Percentiles rank a stretch among this genome's conserved stretches.
phyloP scores from a whole-genome alignment of 1,140 invertebrate species.

The Drosophila setifemur region DNA sequence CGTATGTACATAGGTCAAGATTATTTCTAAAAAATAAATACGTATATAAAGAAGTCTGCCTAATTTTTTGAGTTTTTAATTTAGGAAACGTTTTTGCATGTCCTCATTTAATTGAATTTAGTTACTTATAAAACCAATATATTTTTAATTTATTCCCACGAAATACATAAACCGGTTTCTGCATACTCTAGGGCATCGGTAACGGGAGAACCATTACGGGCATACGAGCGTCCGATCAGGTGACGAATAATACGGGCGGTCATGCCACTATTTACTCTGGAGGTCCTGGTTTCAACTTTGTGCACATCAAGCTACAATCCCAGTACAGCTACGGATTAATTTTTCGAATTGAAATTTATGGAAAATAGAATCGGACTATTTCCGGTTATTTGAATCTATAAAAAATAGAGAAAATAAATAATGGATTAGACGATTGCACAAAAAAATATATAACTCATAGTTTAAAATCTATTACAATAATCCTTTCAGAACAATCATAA shows the following conservation, averaged over 20 bases:
- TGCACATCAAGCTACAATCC: constrained; percentile 84
- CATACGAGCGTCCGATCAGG: constrained; percentile 84
- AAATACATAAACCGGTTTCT: constrained; percentile 21
- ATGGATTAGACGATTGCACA: too few species aligned
- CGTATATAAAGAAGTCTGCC: too few species aligned
- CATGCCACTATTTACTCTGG: constrained; percentile 82
- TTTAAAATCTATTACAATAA: too few species aligned
- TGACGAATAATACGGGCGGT: constrained; percentile 84
- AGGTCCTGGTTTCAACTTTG: constrained; percentile 82
- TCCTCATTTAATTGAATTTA: too few species aligned
- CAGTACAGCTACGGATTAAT: constrained; percentile 84
- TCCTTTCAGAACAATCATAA: too few species aligned
- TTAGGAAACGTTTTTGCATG: neutral
- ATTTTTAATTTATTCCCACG: neutral
- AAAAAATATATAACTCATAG: too few species aligned
- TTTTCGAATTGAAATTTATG: constrained; percentile 83
- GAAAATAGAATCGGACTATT: constrained; percentile 71
- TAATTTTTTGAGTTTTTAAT: too few species aligned
- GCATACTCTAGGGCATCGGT: constrained; percentile 59
- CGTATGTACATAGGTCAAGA: too few species aligned
- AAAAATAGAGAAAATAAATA: too few species aligned
- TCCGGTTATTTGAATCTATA: too few species aligned
- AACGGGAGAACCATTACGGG: constrained; percentile 83
- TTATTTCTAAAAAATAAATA: too few species aligned
- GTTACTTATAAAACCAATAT: too few species aligned